Conservation (phyloP, 2,113 vertebrate genomes). For the Micronycteris hirsuta region DNA sequence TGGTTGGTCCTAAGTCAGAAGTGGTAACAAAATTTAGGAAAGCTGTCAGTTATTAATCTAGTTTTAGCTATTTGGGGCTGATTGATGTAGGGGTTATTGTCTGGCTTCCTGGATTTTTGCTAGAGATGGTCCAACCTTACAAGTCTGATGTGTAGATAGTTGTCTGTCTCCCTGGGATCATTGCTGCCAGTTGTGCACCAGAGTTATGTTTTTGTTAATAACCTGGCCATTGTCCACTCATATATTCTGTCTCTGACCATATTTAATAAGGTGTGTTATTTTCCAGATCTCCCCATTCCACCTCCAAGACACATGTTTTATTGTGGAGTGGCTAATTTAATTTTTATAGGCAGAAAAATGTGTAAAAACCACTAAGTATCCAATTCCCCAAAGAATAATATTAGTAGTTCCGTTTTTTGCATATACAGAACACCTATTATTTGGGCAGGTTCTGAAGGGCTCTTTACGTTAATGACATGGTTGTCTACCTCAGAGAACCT, state of each 20-base stretch:
- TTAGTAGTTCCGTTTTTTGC: background rate
- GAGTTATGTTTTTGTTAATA: background rate
- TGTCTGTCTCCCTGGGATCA: background rate
- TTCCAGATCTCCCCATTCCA: background rate
- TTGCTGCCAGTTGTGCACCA: background rate
- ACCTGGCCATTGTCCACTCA: background rate
- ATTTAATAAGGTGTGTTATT: background rate
- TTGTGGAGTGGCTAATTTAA: background rate
- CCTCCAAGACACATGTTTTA: background rate
- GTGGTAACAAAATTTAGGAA: background rate
- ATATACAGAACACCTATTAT: background rate
- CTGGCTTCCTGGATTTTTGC: background rate
- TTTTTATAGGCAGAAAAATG: background rate
- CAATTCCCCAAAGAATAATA: background rate
- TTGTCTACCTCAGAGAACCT: background rate
- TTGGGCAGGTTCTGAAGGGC: background rate
- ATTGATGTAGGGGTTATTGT: background rate
- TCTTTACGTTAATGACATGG: background rate
- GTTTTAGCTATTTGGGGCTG: background rate
- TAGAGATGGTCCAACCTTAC: background rate
- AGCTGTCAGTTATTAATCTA: background rate
- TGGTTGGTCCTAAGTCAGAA: background rate
- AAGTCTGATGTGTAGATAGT: background rate
- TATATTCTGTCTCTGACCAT: background rate
- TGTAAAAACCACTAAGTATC: background rate